Conservation (phyloP, 2,113 vertebrate species). For the Mohoua ochrocephala region DNA sequence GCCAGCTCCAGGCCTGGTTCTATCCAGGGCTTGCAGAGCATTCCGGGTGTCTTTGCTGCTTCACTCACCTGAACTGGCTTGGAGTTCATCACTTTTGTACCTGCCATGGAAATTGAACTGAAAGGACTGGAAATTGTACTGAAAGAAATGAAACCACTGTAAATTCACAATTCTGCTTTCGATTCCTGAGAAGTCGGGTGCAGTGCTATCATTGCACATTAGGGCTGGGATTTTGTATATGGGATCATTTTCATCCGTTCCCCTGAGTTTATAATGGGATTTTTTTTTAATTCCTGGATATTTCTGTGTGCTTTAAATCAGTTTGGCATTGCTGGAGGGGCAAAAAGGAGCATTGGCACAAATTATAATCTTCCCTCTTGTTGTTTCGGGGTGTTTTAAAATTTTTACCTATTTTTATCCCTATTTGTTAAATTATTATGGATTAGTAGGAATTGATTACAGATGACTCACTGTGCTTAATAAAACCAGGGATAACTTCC, state of each 20-base stretch:
- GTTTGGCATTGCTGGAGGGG: background rate
- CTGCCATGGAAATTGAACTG: background rate
- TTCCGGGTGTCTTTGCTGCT: background rate
- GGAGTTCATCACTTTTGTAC: background rate
- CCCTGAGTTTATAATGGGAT: background rate
- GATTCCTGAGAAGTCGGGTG: background rate
- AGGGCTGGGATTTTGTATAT: background rate
- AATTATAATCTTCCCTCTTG: background rate
- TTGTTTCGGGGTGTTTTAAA: background rate
- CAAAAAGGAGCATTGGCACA: background rate
- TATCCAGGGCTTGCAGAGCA: background rate
- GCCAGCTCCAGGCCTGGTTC: background rate
- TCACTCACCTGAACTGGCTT: background rate
- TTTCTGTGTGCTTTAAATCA: background rate
- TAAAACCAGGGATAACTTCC: background rate
- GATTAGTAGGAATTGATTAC: background rate
- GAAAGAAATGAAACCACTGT: background rate
- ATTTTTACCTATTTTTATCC: background rate
- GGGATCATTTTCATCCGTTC: background rate
- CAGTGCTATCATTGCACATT: background rate
- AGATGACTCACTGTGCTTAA: background rate
- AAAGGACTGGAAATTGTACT: background rate
- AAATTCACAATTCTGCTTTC: background rate
- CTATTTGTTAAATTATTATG: background rate
- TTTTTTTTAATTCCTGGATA: background rate